Conservation (phyloP, 2,888 invertebrate species). For the Drosophila ustulata region DNA sequence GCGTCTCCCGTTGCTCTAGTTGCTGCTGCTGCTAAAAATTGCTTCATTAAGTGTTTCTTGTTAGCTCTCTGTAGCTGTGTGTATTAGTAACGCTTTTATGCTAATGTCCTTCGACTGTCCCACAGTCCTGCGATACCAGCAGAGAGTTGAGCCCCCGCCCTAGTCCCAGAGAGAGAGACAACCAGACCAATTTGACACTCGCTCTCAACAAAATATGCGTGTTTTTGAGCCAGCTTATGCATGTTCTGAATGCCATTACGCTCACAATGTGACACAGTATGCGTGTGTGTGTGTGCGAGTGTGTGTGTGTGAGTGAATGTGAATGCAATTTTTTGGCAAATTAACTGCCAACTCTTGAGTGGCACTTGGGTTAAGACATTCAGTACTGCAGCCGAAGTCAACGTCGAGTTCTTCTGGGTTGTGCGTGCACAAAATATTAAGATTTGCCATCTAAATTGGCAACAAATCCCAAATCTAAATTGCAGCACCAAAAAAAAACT, state of each 20-base stretch:
- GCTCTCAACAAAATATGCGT: slow-evolving; percentile 56
- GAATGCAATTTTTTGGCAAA: slow-evolving; percentile 54
- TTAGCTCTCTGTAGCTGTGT: slow-evolving; percentile 62
- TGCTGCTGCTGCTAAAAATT: slow-evolving; percentile 69
- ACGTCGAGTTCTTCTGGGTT: neutral
- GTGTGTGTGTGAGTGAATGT: slow-evolving; percentile 41
- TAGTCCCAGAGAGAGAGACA: slow-evolving; percentile 38
- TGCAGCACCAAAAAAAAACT: neutral
- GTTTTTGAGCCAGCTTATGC: slow-evolving; percentile 59
- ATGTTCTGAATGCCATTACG: slow-evolving; percentile 41
- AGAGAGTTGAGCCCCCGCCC: slow-evolving; percentile 22
- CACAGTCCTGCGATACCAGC: slow-evolving; percentile 16
- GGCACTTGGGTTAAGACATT: slow-evolving; percentile 12
- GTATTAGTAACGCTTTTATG: slow-evolving; percentile 80
- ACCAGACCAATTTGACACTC: slow-evolving; percentile 52
- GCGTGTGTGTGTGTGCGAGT: slow-evolving; percentile 11
- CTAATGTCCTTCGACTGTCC: slow-evolving; percentile 75
- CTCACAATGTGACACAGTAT: neutral
- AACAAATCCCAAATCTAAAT: neutral
- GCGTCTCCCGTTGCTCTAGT: slow-evolving; percentile 18
- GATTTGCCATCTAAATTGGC: slow-evolving; percentile 3
- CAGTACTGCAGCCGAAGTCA: slow-evolving; percentile 5
- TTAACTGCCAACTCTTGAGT: slow-evolving; percentile 48
- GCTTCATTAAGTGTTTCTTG: slow-evolving; percentile 81
- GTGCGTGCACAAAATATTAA: slow-evolving; percentile 9